These are phyloP conservation scores for Semnornis frantzii DNA, from an alignment of 2,113 vertebrate genomes.

Conservation along the genomic window DNA sequence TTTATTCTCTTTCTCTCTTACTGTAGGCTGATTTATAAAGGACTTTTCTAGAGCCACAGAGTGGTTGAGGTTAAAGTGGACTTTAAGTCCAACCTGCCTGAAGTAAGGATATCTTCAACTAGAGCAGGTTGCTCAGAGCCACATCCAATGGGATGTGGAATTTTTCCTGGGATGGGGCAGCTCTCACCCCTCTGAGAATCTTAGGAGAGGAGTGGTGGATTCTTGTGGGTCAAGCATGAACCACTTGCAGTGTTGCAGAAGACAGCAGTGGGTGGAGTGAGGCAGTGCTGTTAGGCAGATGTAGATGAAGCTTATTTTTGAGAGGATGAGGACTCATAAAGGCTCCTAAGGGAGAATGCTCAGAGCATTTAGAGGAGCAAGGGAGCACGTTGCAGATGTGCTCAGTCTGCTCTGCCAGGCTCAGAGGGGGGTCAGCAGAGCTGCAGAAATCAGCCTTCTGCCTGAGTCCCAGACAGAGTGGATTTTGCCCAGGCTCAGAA, in stretches of 20 bases:
- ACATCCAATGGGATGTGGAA: too few species aligned
- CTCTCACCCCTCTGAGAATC: too few species aligned
- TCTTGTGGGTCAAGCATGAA: neutral
- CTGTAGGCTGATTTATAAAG: neutral
- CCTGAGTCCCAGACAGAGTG: neutral
- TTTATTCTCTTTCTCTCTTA: too few species aligned
- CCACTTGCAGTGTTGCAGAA: neutral
- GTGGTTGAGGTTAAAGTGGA: too few species aligned
- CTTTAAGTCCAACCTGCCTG: too few species aligned
- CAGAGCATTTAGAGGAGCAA: neutral
- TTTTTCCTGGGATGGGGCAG: too few species aligned
- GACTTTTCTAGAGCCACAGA: neutral
- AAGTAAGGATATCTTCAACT: too few species aligned
- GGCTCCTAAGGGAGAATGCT: neutral
- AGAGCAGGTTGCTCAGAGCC: too few species aligned
- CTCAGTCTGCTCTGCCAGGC: neutral
- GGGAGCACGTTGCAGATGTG: neutral
- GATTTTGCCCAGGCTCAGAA: neutral
- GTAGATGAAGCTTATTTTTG: neutral
- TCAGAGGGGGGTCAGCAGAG: fast-evolving
- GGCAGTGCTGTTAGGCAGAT: neutral
- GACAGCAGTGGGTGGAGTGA: fast-evolving
- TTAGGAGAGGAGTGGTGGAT: neutral
- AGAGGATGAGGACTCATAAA: neutral
- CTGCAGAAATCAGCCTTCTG: neutral